A percentile compares a stretch with the other conserved stretches of the same genome.
Evolutionary conservation across 2,888 invertebrate species (phyloP).

Genomic region (Blastobasis lacticolella): DNA sequence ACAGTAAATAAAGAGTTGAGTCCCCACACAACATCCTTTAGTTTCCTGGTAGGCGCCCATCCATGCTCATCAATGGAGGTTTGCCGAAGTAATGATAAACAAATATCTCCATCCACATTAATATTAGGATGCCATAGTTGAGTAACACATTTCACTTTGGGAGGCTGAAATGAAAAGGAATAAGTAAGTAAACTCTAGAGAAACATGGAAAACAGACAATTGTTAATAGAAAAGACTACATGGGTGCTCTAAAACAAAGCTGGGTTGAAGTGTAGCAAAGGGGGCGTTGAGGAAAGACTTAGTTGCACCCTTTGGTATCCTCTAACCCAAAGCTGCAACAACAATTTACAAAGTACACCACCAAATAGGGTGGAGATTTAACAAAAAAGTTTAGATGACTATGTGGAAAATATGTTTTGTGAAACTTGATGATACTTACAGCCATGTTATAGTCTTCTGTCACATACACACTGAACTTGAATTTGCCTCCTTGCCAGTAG

Average conservation of each 20-base stretch:
- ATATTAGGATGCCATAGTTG: constrained; percentile 98
- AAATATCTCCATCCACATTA: constrained; percentile 93
- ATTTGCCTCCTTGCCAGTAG: constrained; percentile 90
- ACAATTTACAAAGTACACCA: no score
- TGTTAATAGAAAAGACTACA: no score
- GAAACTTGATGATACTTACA: constrained; percentile 72
- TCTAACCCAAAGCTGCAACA: no score
- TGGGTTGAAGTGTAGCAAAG: no score
- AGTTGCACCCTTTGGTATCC: no score
- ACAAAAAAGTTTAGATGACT: no score
- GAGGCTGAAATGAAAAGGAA: constrained; percentile 80
- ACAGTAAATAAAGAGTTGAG: constrained; percentile 94
- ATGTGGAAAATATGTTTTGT: not conserved
- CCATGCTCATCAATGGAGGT: constrained; percentile 95
- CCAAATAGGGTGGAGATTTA: no score
- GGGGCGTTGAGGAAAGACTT: no score
- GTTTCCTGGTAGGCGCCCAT: constrained; percentile 93
- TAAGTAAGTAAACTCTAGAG: no score
- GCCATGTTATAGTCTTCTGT: constrained; percentile 97
- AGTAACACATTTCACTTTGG: constrained; percentile 92
- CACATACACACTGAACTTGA: constrained; percentile 88
- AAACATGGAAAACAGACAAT: no score
- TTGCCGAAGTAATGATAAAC: constrained; percentile 90
- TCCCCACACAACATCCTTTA: constrained; percentile 96
- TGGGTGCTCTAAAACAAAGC: no score